These are phyloP conservation scores for Antechinus flavipes DNA, from an alignment of 2,113 vertebrate species.

Conservation along the genomic window DNA sequence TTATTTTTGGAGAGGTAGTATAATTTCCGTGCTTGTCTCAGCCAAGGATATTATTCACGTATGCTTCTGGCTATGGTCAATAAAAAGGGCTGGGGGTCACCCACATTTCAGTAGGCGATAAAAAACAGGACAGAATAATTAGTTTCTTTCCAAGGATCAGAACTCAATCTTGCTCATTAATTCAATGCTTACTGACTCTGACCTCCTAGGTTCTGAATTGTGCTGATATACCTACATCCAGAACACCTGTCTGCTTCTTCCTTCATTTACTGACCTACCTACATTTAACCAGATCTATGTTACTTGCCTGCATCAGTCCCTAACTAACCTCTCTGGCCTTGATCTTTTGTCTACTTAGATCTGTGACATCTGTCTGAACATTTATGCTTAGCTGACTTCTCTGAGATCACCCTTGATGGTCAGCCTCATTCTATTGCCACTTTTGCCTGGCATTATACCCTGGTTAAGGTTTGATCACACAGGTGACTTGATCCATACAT, in stretches of 20 bases:
- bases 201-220: not conserved
- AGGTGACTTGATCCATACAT: conserved; percentile 47
- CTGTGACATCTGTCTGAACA: not conserved
- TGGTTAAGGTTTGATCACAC: not conserved
- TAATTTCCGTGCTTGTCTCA: not conserved
- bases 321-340: not conserved
- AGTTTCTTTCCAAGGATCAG: not conserved
- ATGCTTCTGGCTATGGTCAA: not conserved
- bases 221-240: not conserved
- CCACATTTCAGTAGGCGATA: not conserved
- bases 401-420: not conserved
- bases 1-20: not conserved
- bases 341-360: not conserved
- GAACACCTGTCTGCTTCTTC: not conserved
- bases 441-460: not conserved
- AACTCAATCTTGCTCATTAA: not conserved
- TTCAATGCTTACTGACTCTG: fast-evolving
- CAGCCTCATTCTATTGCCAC: not conserved
- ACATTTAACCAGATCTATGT: not conserved
- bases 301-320: not conserved
- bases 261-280: not conserved
- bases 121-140: not conserved
- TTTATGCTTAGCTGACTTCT: not conserved
- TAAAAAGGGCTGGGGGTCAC: not conserved
- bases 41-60: not conserved